Percentiles rank a stretch among this genome's conserved stretches.
phyloP scores from a whole-genome alignment of 2,797 vertebrate genomes.

The Nyctalus aviator region DNA sequence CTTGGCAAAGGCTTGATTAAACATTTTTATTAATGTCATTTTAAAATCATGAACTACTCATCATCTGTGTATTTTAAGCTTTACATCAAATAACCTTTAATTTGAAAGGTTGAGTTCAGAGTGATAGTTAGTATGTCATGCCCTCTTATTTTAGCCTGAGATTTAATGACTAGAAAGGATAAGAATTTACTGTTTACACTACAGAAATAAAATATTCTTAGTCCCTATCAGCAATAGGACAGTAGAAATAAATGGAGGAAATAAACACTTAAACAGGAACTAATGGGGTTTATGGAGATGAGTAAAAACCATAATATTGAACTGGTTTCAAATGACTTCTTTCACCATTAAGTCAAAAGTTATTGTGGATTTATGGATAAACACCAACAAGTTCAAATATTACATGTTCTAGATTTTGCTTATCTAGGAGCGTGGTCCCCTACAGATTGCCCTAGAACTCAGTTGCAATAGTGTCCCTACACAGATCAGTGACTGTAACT shows the following conservation, averaged over 20 bases:
- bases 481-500: neutral
- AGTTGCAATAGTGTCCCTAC: no score
- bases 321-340: slow-evolving; percentile 43
- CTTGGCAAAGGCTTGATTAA: neutral
- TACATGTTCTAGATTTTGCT: neutral
- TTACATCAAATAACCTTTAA: slow-evolving; percentile 26
- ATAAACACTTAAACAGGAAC: neutral
- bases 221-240: neutral
- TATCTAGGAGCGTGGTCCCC: neutral
- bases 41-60: slow-evolving; percentile 17
- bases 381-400: neutral
- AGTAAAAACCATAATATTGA: neutral
- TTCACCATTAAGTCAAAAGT: neutral
- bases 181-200: neutral
- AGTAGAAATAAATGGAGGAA: neutral
- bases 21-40: slow-evolving; percentile 39
- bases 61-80: slow-evolving; percentile 25
- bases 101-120: slow-evolving; percentile 2
- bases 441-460: neutral
- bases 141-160: neutral
- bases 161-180: neutral
- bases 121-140: neutral
- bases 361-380: neutral
- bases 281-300: neutral
- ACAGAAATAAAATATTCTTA: neutral